Base-by-base conservation (phyloP, 2,113 vertebrate genomes). In the Podarcis cretensis region DNA sequence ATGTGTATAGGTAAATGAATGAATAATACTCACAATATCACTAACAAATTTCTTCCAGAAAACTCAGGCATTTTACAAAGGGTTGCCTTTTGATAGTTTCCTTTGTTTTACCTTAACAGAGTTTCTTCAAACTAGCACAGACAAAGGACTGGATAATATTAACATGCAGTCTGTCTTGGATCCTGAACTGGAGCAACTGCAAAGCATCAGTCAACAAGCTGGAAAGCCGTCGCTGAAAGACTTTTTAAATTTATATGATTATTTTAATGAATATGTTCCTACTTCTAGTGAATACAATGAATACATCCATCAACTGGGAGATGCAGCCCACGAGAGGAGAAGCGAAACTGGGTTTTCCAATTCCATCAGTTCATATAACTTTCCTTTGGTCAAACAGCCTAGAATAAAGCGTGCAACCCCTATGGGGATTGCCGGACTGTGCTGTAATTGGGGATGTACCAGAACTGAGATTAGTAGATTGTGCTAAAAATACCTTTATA, bases 391-490 rank as follows among this genome's bases (percentile, higher is more conserved):
- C 69, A 85, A 82, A 12, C 82, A 93, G 30, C 95, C 95, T 73
- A 97, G 96, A 86, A 96, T 91, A 91, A 98, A 97, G 95, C 96
- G 98, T n/a, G 97, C 97, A 91, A 95, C 96, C 87, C 96, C 98
- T 66, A 84, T 96, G 86, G 98, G 98, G 5, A 94, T 99, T 83
- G 98, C 98, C 0, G 97, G 96, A 78, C 97, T 98, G 92, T 99
- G 98, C 95, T 99, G 98, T 48, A 98, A 87, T 93, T 97, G 97
- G 94, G 98, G 98, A 54, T 99, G 98, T 93, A 98, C 97, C 14
- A 98, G 98, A 95, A 95, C 97, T 57, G 98, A 98, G 91, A 98
- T 99, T 3, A 98, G 98, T 92, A 96, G 95, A 16, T 95, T 98
- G 94, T 99, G 98, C 93, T 98, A 96, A 98, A 91, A 87, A 89